A percentile compares a stretch with the other conserved stretches of the same genome.
phyloP scores from a whole-genome alignment of 2,888 invertebrate genomes.

The Archaeoteleia sp. region DNA sequence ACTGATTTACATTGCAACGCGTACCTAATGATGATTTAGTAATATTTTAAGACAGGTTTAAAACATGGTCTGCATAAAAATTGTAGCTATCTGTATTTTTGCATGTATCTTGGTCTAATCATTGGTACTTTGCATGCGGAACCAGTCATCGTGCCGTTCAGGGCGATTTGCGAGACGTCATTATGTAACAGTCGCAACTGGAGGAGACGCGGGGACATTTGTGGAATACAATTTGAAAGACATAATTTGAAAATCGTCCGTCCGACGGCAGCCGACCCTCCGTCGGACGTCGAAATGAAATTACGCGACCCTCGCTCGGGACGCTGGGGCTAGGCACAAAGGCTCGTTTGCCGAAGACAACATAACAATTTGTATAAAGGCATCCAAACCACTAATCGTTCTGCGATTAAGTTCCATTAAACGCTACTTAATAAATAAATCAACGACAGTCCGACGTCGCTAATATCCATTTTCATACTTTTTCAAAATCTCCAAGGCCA shows the following conservation, averaged over 20 bases:
- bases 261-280: constrained; percentile 71
- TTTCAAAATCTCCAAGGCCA: no score
- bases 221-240: constrained; percentile 70
- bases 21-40: no score
- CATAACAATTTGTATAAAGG: constrained; percentile 70
- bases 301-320: constrained; percentile 71
- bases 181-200: constrained; percentile 33
- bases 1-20: no score
- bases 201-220: constrained; percentile 51
- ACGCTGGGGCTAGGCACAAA: constrained; percentile 62
- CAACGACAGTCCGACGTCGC: constrained; percentile 9
- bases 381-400: constrained; percentile 73
- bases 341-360: constrained; percentile 67
- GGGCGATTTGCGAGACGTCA: constrained; percentile 44
- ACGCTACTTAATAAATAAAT: constrained; percentile 69
- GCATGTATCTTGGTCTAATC: no score
- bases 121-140: constrained; percentile 38
- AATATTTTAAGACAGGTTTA: no score
- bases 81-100: no score
- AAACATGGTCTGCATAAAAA: no score
- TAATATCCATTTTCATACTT: no score
- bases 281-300: constrained; percentile 75
- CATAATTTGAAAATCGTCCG: constrained; percentile 74
- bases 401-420: constrained; percentile 73
- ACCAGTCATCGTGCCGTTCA: constrained; percentile 18